phyloP scores from a whole-genome alignment of 2,888 invertebrate species.

The Helobdella robusta region DNA sequence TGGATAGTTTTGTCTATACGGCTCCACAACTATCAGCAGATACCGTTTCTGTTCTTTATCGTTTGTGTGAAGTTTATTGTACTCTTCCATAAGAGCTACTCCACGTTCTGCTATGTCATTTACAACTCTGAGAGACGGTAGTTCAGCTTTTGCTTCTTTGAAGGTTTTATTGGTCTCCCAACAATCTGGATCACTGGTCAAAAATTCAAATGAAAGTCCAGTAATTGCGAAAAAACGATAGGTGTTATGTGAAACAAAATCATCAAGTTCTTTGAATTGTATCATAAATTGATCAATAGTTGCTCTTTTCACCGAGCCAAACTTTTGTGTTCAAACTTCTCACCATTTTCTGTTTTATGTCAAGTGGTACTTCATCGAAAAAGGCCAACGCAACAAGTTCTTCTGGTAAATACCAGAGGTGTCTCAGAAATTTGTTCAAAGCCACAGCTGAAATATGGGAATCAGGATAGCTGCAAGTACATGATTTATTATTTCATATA shows the following conservation, averaged over 20 bases:
- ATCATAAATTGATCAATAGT: neutral
- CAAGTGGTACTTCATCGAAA: neutral
- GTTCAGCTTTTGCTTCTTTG: too few species aligned
- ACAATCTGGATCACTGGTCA: too few species aligned
- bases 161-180: too few species aligned
- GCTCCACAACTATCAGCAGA: neutral
- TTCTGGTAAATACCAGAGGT: neutral
- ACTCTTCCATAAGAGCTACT: neutral
- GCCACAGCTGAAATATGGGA: too few species aligned
- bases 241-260: neutral
- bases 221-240: neutral
- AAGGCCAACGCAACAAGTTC: neutral
- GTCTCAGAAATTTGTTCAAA: neutral
- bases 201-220: too few species aligned
- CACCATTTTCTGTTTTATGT: slow-evolving; percentile 3
- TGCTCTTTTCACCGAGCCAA: neutral
- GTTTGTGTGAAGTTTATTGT: neutral
- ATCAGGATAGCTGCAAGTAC: too few species aligned
- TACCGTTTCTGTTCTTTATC: neutral
- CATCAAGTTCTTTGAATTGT: neutral
- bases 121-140: neutral
- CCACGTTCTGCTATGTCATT: slow-evolving; percentile 3
- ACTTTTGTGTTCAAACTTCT: too few species aligned
- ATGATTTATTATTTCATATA: too few species aligned
- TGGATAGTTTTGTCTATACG: neutral